Conservation (phyloP, 2,888 invertebrate species). For the Volucella bombylans region DNA sequence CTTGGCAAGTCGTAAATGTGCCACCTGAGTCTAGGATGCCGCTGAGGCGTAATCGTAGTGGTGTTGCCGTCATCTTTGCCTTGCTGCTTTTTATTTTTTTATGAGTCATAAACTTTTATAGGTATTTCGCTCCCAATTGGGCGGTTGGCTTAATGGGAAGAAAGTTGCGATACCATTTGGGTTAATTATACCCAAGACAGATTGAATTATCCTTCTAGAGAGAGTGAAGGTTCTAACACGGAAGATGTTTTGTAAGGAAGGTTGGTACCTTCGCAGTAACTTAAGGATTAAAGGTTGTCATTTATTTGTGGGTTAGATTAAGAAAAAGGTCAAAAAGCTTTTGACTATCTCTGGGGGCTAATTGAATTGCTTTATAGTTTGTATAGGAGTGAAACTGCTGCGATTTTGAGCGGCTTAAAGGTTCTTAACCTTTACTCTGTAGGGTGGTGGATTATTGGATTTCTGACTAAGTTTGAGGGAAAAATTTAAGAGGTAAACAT, state of each 20-base stretch:
- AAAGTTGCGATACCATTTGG: conserved; percentile 25
- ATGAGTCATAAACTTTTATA: conserved; percentile 36
- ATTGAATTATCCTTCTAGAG: conserved; percentile 21
- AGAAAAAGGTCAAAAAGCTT: conserved; percentile 24
- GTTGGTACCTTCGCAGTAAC: no score
- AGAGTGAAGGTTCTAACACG: no score
- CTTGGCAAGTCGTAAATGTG: conserved; percentile 29
- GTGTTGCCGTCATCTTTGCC: conserved; percentile 8
- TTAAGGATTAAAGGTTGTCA: conserved; percentile 16
- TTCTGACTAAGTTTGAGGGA: no score
- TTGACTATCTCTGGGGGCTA: conserved; percentile 4
- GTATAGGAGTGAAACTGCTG: neutral
- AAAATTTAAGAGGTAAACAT: no score
- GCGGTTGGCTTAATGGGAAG: conserved; percentile 24
- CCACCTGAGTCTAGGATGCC: conserved; percentile 6
- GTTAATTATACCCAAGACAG: conserved; percentile 27
- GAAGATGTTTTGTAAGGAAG: no score
- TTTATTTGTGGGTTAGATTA: conserved; percentile 18
- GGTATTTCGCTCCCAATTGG: neutral
- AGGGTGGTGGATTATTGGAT: no score
- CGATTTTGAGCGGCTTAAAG: no score
- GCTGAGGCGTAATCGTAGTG: neutral
- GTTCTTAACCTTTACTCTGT: no score
- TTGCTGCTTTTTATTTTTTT: conserved; percentile 54
- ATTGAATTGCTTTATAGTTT: conserved; percentile 30